Base-by-base conservation (phyloP, 2,113 vertebrate species). In the Microcebus jonahi region DNA sequence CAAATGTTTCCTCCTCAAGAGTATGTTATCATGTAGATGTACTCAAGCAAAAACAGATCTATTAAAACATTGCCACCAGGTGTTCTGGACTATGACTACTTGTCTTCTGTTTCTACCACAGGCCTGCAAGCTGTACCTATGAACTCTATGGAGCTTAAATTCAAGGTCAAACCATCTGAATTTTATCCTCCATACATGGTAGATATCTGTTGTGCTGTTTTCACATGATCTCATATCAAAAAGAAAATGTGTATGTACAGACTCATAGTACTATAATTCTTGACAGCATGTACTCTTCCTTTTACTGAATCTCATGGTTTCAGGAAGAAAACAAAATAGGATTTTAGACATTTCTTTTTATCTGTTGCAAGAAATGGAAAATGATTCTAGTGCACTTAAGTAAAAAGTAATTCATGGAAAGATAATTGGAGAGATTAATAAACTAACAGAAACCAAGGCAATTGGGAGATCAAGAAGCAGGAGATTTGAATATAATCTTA, bases 91-190 rank as follows among this genome's bases (percentile, higher is more conserved):
- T 48, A 12, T 45, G 36, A 27, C 15, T n/a, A 31, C 31, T 68
- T 59, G 4, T 76, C 48, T 76, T 36, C 55, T 34, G 45, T 31
- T 48, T 50, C 27, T 88, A 17, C 53, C 14, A 88, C 7, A 59
- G 50, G 34, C 25, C 7, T 48, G 17, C 68, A 76, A 50, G 12
- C 25, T 76, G 3, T 13, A 80, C 75, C 21, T 68, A 34, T 31
- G 82, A 95, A 88, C 67, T n/a, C 34, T 31, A 48, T 25, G 59
- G 20, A 68, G 39, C 34, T 88, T 88, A 92, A 83, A 92, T 65
- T 48, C 67, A 95, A 92, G 20, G 34, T 36, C 59, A 76, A 34
- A 6, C 15, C 7, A 50, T 34, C 31, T 92, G 53, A 68, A 83
- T 68, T 21, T 31, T 5, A 67, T 4, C 29, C 27, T 65, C 18